Evolutionary conservation across 2,113 vertebrate genomes (phyloP), one percentile per base, ranked within the genome.

Genomic region (human (Homo sapiens)): DNA sequence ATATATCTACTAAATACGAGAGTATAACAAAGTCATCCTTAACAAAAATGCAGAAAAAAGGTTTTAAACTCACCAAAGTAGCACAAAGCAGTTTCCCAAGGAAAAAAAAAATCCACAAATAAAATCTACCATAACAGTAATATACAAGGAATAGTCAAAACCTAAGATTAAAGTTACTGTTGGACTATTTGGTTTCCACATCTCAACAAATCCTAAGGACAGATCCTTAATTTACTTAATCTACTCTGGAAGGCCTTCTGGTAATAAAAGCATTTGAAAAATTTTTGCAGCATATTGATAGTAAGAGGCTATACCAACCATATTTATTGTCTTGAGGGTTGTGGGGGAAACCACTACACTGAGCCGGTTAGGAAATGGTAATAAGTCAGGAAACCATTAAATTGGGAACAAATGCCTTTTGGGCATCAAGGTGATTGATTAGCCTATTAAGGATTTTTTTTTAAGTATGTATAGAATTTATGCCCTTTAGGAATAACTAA

Each of bases 401-500:
- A 80, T 89, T 72, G 79, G 22, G 17, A 94, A 93, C 8, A 45
- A 90, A 94, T 55, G 40, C 4, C 23, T 93, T 95, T 35, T 85
- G 25, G 6, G 40, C 1, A 76, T 48, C 38, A 50, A 91, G 23
- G 85, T 83, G 18, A 89, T 32, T 70, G 23, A 89, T 30, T 64
- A 87, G 30, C 35, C 16, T 23, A 75, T 64, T 88, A 85, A n/a
- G 20, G 8, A 52, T 45, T 91, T 84, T 61, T 61, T 40, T 92
- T 50, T 30, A 92, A 86, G n/a, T 59, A 72, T 35, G 40, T 57
- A 55, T 3, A 80, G 14, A 87, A 85, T 64, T 50, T 86, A 92
- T 43, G 76, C 78, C 72, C 45, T 52, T 70, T 75, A 92, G 25
- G 10, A 79, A 91, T 80, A 96, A 90, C n/a, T 27, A 85, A 95